Percentiles rank a stretch among this genome's conserved stretches.
Conservation (phyloP, 2,797 vertebrate genomes). For the Tenualosa ilisha region DNA sequence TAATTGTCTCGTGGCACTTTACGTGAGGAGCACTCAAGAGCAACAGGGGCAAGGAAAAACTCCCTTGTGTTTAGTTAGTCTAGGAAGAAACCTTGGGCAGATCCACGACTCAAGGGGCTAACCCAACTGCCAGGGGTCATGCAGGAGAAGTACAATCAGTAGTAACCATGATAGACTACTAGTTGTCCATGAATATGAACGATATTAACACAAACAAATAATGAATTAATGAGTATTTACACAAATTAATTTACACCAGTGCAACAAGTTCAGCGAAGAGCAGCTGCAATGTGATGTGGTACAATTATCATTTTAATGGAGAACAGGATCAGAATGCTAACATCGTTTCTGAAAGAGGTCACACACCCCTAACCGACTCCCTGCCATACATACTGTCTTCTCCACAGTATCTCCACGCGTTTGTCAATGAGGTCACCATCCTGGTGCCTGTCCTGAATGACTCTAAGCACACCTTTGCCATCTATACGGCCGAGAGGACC, state of each 20-base stretch:
- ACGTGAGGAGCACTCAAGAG: too few relatives aligned
- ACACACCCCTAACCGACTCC: background rate
- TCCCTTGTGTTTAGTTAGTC: too few relatives aligned
- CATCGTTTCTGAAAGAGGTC: background rate
- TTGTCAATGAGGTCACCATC: constrained; percentile 93
- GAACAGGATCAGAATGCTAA: background rate
- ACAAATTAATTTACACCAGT: background rate
- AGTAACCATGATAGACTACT: too few relatives aligned
- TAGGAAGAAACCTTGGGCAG: too few relatives aligned
- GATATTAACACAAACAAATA: too few relatives aligned
- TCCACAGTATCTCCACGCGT: constrained; percentile 90
- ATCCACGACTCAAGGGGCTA: too few relatives aligned
- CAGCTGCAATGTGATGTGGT: background rate
- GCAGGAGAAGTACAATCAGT: too few relatives aligned
- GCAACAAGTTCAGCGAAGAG: background rate
- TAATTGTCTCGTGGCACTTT: too few relatives aligned
- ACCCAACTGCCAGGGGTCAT: too few relatives aligned
- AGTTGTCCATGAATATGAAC: too few relatives aligned
- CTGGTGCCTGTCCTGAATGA: constrained; percentile 91
- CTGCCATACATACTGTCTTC: background rate
- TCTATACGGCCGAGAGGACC: constrained; percentile 91
- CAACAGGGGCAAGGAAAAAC: too few relatives aligned
- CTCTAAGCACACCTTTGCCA: constrained; percentile 90
- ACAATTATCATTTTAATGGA: background rate
- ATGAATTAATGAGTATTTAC: background rate